Evolutionary conservation across 2,113 vertebrate species (phyloP), one percentile per base, ranked within the genome.

Genomic region (Suricata suricatta): DNA sequence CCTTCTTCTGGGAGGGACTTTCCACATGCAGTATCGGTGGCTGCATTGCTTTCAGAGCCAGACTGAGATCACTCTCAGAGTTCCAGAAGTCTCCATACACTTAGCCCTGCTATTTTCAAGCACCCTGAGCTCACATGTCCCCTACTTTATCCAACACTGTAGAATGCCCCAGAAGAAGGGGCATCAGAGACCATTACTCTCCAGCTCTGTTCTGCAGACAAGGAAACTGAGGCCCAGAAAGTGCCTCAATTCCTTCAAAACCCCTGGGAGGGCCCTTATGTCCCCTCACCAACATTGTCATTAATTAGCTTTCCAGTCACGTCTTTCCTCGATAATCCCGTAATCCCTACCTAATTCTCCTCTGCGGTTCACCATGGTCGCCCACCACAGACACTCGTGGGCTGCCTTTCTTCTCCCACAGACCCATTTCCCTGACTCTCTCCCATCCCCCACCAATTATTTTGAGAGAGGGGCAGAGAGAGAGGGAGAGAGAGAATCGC

Each of bases 321-420:
- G 1, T 77, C 87, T 81, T n/a, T 35, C 41, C 31, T 71, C 68
- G 31, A 4, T 0, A 17, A 79, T 47, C 31, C 69, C 0, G 4
- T 15, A 19, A 14, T 29, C n/a, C 25, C 60, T 52, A 33, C 14
- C 0, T 44, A 23, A 60, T 9, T 31, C 50, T 93, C 11, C 31
- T 69, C 31, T 31, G 14, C 13, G 25, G 11, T 15, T 33, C 35
- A 11, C 5, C 12, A 23, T 0, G 41, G 19, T 80, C 0, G 0
- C 60, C 35, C 63, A 35, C 29, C 13, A 7, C 19, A 1, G 14
- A 54, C 74, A 7, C 4, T 44, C 50, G 7, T 63, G 52, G 16
- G 12, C 27, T 47, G 5, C 15, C 69, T 90, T 71, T 44, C 23
- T 16, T 64, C 27, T 94, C 85, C 7, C 29, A 13, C 15, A 21